Evolutionary conservation across 2,888 invertebrate genomes (phyloP), one percentile per base, ranked within the genome.

Genomic region (Pelosia muscerda): DNA sequence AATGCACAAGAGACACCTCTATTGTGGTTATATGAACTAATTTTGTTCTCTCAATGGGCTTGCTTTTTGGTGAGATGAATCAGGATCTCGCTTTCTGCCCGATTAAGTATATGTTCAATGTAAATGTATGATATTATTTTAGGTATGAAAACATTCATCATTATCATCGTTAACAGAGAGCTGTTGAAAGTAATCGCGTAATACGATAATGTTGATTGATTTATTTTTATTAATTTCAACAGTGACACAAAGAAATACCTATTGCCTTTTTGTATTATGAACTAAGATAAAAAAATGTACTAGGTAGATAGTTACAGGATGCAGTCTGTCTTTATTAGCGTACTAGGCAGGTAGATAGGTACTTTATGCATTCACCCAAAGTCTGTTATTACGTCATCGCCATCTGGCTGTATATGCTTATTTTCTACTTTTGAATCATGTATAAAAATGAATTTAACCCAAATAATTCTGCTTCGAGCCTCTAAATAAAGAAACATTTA

Each of bases 121-220:
- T 38, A 0, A 5, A 1, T 15, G 42, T 2, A n/a, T 49, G 49
- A n/a, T 49, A 9, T 49, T n/a, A 49, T 49, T n/a, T 49, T 6
- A 49, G 49, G 49, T n/a, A 49, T 9, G n/a, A 49, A 49, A n/a
- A 9, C n/a, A n/a, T n/a, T n/a, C n/a, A 49, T 8, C n/a, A n/a
- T n/a, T 49, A 49, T 49, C 49, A 9, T 49, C 19, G n/a, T 49
- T 9, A 57, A 28, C 28, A 26, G 38, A 49, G 19, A 19, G 38
- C 25, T 38, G 23, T 59, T 58, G 13, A 15, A 59, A 23, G 9
- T 22, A 38, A 59, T 38, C 38, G 28, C 0, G 19, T 28, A 38
- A 59, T 25, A 59, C 34, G 59, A 59, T 38, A 49, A 61, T 61
- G n/a, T 42, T 26, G 42, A 59, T 59, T 59, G 38, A 59, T 34